Evolutionary conservation across 2,888 invertebrate genomes (phyloP).

Genomic region (Ernsta delagoae): DNA sequence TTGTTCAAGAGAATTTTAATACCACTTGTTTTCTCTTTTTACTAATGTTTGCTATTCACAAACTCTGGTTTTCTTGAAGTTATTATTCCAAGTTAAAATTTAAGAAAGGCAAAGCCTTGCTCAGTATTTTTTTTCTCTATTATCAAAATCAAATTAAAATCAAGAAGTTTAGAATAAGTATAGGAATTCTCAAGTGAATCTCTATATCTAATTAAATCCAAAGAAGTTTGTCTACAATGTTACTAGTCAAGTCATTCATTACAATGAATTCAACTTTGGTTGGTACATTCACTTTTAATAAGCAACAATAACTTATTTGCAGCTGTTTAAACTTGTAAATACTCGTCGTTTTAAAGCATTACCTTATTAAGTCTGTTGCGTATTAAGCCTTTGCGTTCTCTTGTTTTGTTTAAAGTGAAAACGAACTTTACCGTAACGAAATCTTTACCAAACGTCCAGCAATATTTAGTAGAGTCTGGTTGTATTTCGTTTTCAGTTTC

Average conservation of each 20-base stretch:
- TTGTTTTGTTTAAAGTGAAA: neutral
- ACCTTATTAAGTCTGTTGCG: slow-evolving; percentile 8
- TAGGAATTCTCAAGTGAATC: too few species aligned
- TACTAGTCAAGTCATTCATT: neutral
- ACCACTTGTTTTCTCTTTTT: slow-evolving; percentile 66
- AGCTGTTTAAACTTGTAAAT: slow-evolving; percentile 27
- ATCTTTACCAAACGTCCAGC: slow-evolving; percentile 1
- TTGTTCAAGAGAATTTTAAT: slow-evolving; percentile 66
- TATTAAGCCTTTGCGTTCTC: slow-evolving; percentile 5
- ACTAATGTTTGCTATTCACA: slow-evolving; percentile 37
- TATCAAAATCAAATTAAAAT: too few species aligned
- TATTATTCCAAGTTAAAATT: neutral
- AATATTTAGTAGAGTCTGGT: too few species aligned
- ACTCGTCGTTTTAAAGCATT: slow-evolving; percentile 10
- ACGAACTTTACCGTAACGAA: slow-evolving; percentile 7
- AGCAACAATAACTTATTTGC: slow-evolving; percentile 19
- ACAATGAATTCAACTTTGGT: neutral
- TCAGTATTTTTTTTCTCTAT: too few species aligned
- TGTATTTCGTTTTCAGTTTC: too few species aligned
- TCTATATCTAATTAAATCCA: neutral
- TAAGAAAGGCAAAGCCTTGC: neutral
- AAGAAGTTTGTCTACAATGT: neutral
- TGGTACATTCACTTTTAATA: slow-evolving; percentile 1
- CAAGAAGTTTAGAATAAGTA: too few species aligned
- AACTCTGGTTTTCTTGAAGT: slow-evolving; percentile 10